phyloP scores from a whole-genome alignment of 2,113 vertebrate species.

The Lagopus muta region DNA sequence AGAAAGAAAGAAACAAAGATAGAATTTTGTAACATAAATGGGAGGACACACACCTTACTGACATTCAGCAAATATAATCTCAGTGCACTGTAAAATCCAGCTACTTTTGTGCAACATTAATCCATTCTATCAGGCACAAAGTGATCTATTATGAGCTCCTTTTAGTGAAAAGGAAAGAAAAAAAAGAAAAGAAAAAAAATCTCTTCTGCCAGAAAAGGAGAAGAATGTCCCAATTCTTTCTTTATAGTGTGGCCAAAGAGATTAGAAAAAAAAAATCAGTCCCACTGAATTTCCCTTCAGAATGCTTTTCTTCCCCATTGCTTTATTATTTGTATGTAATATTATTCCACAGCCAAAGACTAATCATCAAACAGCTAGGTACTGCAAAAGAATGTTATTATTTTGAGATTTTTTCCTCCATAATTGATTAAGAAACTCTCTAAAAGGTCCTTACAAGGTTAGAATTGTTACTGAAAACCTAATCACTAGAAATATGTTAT shows the following conservation, averaged over 20 bases:
- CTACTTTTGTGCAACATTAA: conserved; percentile 1
- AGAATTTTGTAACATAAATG: not conserved
- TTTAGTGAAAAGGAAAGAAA: not conserved
- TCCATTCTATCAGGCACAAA: not conserved
- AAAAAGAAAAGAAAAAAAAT: not conserved
- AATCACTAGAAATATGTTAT: not conserved
- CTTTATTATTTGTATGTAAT: conserved; percentile 3
- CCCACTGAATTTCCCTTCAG: not conserved
- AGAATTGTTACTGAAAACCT: not conserved
- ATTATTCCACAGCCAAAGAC: not conserved
- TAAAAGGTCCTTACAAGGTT: not conserved
- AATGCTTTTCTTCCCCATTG: not conserved
- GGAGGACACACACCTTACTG: not conserved
- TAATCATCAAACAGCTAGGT: not conserved
- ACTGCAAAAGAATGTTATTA: not conserved
- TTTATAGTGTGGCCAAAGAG: not conserved
- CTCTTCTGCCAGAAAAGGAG: not conserved
- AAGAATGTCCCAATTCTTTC: not conserved
- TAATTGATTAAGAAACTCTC: conserved; percentile 9
- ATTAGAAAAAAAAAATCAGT: not conserved
- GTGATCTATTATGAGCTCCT: not conserved
- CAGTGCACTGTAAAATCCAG: not conserved
- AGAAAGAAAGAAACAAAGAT: not conserved
- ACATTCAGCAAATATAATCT: not conserved
- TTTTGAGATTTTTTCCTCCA: not conserved